Evolutionary conservation across 2,888 invertebrate species (phyloP), one percentile per base, ranked within the genome.

Genomic region (Acleris laterana): DNA sequence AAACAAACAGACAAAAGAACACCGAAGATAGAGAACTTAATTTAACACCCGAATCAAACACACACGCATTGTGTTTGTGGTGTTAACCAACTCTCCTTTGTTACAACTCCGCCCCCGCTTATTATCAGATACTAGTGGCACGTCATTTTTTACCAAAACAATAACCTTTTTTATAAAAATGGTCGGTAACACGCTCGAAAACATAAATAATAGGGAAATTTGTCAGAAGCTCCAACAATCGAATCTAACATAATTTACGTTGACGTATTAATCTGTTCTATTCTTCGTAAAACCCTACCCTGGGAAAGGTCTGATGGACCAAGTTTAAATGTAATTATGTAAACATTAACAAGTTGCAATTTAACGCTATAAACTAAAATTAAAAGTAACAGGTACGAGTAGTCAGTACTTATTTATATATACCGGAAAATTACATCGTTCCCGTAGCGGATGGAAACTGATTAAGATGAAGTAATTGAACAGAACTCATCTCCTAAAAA

Each of bases 141-240:
- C 87, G 88, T 91, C 87, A 91, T 93, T 93, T 93, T 93, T 93
- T 93, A 92, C 88, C 89, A 92, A 93, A 93, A 93, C 91, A 93
- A 93, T 90, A 88, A 87, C 79, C 4, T 62, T 83, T 90, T 88
- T 87, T 86, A 68, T 74, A 70, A 61, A 70, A 62, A 70, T 81
- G 77, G 74, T 53, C 74, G 79, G 79, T 87, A 85, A 82, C 82
- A 79, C 78, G 79, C 69, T 83, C 79, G 81, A 71, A 71, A 77
- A 73, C 73, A 72, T 74, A 79, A 77, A 78, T 76, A 76, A 76
- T 77, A 77, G 80, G 77, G 82, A 76, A 82, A 86, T 88, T 87
- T 88, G 84, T 89, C 84, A 83, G 82, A 80, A 79, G 77, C 63
- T 78, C 69, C 77, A 83, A 86, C 83, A 81, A 84, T 80, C 74